Conservation (phyloP, 1,140 invertebrate genomes). For the Octopus sinensis region DNA sequence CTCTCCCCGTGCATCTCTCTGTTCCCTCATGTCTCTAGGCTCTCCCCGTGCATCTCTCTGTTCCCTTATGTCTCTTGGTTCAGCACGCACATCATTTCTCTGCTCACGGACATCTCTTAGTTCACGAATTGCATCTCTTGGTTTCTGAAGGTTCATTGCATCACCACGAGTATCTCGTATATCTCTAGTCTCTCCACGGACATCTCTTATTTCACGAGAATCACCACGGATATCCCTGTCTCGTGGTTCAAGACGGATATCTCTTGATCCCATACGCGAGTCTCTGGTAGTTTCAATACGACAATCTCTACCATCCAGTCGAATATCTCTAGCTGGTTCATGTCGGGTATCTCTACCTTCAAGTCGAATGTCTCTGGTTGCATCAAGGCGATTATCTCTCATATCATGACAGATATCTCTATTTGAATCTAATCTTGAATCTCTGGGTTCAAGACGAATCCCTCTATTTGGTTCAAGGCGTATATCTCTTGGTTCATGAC, state of each 20-base stretch:
- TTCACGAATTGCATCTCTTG: not conserved
- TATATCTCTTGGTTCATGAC: constrained; percentile 8
- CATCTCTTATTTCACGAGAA: not conserved
- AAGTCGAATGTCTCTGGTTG: not conserved
- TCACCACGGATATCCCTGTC: not conserved
- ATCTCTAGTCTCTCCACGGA: not conserved
- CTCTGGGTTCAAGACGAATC: not conserved
- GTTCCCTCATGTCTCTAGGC: not conserved
- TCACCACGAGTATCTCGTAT: not conserved
- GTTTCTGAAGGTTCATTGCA: not conserved
- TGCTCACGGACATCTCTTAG: not conserved
- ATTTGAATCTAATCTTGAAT: not conserved
- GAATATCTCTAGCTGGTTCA: not conserved
- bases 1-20: not conserved
- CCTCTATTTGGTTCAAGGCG: not conserved
- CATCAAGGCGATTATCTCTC: not conserved
- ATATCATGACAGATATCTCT: not conserved
- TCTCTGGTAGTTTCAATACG: not conserved
- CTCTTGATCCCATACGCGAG: not conserved
- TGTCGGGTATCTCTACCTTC: not conserved
- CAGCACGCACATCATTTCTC: not conserved
- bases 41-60: constrained; percentile 1
- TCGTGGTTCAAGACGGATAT: not conserved
- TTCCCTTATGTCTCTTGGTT: not conserved
- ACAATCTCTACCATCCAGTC: not conserved